phyloP scores from a whole-genome alignment of 2,113 vertebrate species.

The Maylandia zebra region DNA sequence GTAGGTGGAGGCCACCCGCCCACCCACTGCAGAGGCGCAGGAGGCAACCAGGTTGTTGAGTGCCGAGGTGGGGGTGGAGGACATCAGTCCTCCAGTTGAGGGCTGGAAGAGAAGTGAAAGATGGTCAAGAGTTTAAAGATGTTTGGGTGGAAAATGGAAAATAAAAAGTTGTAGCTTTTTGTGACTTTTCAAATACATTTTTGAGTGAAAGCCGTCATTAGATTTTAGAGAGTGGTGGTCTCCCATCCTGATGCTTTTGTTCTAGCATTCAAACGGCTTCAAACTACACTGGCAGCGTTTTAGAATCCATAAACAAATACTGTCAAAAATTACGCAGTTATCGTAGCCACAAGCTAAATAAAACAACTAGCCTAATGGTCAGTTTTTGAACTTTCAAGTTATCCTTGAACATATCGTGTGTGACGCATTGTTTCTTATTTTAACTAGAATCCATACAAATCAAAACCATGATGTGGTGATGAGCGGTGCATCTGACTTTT shows the following conservation, averaged over 20 bases:
- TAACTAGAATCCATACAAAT: background rate
- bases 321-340: background rate
- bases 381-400: background rate
- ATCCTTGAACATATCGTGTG: background rate
- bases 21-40: slow-evolving; percentile 90
- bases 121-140: background rate
- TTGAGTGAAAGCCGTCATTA: background rate
- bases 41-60: slow-evolving; percentile 92
- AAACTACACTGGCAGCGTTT: background rate
- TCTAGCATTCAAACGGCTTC: background rate
- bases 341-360: background rate
- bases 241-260: background rate
- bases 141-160: background rate
- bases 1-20: slow-evolving; percentile 89
- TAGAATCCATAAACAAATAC: background rate
- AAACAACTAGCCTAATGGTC: background rate
- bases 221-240: background rate
- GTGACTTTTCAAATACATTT: background rate
- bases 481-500: background rate
- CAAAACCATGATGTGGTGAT: background rate
- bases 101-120: slow-evolving; percentile 50
- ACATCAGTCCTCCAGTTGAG: slow-evolving; percentile 22
- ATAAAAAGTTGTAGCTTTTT: background rate
- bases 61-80: slow-evolving; percentile 60
- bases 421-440: background rate